A percentile compares a stretch with the other conserved stretches of the same genome.
These are phyloP conservation scores for Drosophila nasuta DNA, from an alignment of 1,140 invertebrate genomes.

Conservation along the genomic window DNA sequence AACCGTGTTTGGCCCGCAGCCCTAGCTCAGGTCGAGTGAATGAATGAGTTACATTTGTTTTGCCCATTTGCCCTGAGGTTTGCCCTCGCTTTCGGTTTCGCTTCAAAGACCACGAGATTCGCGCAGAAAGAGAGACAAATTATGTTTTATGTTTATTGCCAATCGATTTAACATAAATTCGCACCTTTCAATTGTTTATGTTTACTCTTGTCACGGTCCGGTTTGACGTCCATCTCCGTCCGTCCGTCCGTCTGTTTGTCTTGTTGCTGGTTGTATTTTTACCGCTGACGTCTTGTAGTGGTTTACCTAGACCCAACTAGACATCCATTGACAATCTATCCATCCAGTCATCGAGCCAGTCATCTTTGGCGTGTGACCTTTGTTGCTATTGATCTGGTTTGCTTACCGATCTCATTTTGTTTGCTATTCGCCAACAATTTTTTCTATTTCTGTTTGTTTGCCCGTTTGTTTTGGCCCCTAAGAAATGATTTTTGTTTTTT, in stretches of 20 bases:
- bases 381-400: conserved; percentile 73
- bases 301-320: conserved; percentile 83
- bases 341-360: conserved; percentile 52
- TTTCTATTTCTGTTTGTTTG: neutral
- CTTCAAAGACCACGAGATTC: conserved; percentile 7
- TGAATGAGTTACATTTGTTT: conserved; percentile 2
- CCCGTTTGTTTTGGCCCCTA: conserved; percentile 42
- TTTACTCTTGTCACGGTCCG: conserved; percentile 43
- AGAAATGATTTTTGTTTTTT: conserved; percentile 33
- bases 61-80: conserved; percentile 15
- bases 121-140: conserved; percentile 11
- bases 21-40: conserved; percentile 1
- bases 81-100: conserved; percentile 40
- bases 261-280: conserved; percentile 50
- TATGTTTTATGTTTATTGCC: conserved; percentile 58
- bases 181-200: conserved; percentile 79
- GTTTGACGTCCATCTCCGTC: conserved; percentile 21
- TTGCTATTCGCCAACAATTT: conserved; percentile 30
- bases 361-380: conserved; percentile 57
- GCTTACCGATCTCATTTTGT: conserved; percentile 31
- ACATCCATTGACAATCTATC: conserved; percentile 56
- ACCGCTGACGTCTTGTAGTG: conserved; percentile 60
- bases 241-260: conserved; percentile 26
- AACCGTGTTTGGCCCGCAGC: conserved; percentile 21
- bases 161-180: conserved; percentile 79